phyloP scores from a whole-genome alignment of 2,797 vertebrate genomes.

The Chrysolophus pictus region DNA sequence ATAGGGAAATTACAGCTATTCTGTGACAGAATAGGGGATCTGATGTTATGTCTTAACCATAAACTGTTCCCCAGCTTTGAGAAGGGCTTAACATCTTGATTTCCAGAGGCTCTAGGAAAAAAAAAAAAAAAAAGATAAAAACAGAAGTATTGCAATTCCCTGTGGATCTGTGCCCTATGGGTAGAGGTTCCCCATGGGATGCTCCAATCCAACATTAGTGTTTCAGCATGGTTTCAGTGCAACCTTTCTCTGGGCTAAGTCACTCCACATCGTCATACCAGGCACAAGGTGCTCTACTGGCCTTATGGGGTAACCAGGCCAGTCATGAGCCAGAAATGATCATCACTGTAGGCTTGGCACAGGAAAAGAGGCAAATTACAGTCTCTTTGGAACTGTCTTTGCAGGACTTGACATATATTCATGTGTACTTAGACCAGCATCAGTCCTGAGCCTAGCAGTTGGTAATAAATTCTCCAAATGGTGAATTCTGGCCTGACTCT shows the following conservation, averaged over 20 bases:
- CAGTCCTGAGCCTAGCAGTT: neutral
- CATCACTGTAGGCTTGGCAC: neutral
- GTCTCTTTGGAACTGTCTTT: neutral
- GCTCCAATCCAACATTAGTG: neutral
- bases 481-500: neutral
- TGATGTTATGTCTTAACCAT: neutral
- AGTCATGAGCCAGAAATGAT: neutral
- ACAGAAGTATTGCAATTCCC: neutral
- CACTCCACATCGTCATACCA: neutral
- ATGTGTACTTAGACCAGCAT: neutral
- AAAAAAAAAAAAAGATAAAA: neutral
- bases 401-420: neutral
- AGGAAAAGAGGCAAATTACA: neutral
- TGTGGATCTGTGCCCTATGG: neutral
- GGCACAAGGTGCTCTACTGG: neutral
- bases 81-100: neutral
- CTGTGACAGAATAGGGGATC: neutral
- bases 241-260: neutral
- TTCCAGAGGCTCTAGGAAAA: neutral
- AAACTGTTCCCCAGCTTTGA: conserved; percentile 8
- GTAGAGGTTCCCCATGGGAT: neutral
- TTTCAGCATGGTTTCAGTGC: neutral
- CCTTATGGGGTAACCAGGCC: neutral
- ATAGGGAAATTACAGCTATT: conserved; percentile 20
- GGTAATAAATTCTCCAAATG: neutral